A percentile compares a stretch with the other conserved stretches of the same genome.
phyloP scores from a whole-genome alignment of 2,888 invertebrate genomes.

The Gerris lacustris region DNA sequence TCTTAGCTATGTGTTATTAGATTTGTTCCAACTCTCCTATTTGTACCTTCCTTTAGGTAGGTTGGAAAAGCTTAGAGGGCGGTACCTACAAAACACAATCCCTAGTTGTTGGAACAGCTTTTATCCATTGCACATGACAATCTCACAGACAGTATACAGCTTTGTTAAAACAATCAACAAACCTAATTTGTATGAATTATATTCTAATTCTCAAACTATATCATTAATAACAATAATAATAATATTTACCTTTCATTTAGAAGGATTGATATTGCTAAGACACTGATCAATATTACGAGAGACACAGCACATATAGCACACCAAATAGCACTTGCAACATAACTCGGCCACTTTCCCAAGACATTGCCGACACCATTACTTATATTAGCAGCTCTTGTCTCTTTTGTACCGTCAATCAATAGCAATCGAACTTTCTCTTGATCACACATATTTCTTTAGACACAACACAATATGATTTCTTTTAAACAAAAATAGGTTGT shows the following conservation, averaged over 20 bases:
- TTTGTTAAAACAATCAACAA: too few species aligned
- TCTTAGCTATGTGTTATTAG: too few species aligned
- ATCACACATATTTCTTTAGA: not conserved
- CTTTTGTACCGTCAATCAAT: conserved; percentile 1
- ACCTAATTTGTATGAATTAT: too few species aligned
- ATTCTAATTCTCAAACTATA: too few species aligned
- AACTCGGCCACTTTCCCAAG: conserved; percentile 15
- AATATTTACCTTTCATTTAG: not conserved
- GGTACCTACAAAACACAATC: too few species aligned
- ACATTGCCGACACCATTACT: not conserved
- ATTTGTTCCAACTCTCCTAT: too few species aligned
- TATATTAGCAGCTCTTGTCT: not conserved
- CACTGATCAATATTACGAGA: conserved; percentile 3
- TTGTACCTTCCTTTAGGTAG: too few species aligned
- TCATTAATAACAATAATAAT: not conserved
- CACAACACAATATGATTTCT: not conserved
- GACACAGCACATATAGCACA: not conserved
- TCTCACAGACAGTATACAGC: too few species aligned
- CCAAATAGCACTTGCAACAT: conserved; percentile 15
- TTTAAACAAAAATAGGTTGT: too few species aligned
- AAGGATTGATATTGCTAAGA: not conserved
- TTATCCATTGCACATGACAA: too few species aligned
- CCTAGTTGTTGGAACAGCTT: too few species aligned
- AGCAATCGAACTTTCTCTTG: conserved; percentile 1
- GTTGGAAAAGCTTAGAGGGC: too few species aligned